Base-by-base conservation (phyloP, 2,113 vertebrate species). In the Lampris megalopsis region DNA sequence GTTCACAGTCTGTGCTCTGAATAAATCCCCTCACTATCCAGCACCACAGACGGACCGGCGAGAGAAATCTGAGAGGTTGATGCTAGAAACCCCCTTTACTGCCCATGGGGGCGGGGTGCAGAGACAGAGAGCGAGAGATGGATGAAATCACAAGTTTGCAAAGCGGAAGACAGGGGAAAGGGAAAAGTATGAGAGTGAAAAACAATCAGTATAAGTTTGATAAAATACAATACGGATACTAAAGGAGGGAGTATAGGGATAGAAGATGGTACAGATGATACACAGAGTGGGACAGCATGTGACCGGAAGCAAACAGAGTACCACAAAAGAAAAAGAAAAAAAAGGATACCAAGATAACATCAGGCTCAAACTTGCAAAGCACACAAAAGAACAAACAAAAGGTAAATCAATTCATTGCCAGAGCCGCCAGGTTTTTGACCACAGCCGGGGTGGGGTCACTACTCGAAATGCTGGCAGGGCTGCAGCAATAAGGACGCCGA, bases 1-100 rank as follows among this genome's bases (percentile, higher is more conserved):
- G 87, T 68, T 88, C 77, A 49, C 87, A 89, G 91, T 93, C 87
- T 89, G 89, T 82, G 86, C 83, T 86, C 81, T 82, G 84, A 87
- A 74, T 72, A 80, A 79, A 86, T 24, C 24, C 79, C 68, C 72
- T 79, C 48, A n/a, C 68, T 69, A 6, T 24, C n/a, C 35, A 70
- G 66, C 77, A 72, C 79, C 75, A 75, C 3, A 59, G 65, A 53
- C 84, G 81, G 73, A 63, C 63, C 72, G 65, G 81, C 81, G 63
- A 88, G 75, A 83, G 70, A 74, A 73, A 83, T 60, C 56, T 45
- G 54, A 52, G 77, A 83, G 87, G 88, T 84, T 83, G 88, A 85
- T 84, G 77, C 11, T 72, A 68, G 67, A 47, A 8, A 50, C 71
- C 75, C 65, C 77, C 35, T 45, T 60, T 65, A 64, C 67, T 13